Evolutionary conservation across 2,113 vertebrate species (phyloP).

Genomic region (Balaenoptera acutorostrata): DNA sequence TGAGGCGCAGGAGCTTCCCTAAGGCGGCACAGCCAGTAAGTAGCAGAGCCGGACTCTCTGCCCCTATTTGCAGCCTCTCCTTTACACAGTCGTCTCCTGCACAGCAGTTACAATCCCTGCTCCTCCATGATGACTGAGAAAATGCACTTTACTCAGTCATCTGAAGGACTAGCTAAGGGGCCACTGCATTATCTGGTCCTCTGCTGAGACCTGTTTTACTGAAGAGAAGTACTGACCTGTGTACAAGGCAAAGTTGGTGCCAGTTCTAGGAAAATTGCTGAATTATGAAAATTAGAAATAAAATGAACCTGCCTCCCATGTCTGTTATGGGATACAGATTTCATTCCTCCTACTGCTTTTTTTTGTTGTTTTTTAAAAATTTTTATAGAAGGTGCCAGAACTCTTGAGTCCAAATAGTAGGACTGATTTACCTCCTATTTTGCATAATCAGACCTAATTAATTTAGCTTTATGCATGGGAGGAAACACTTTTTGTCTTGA

Average conservation of each 20-base stretch:
- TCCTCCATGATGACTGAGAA: background rate
- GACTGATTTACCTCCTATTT: background rate
- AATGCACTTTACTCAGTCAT: background rate
- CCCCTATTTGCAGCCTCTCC: background rate
- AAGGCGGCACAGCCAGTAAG: background rate
- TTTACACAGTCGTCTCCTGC: background rate
- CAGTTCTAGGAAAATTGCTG: background rate
- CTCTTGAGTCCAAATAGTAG: background rate
- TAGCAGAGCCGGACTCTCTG: background rate
- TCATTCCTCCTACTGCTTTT: background rate
- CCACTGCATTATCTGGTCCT: background rate
- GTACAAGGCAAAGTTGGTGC: background rate
- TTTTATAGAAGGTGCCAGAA: background rate
- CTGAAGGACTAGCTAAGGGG: background rate
- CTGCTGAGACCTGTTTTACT: background rate
- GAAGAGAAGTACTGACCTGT: background rate
- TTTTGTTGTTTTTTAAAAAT: background rate
- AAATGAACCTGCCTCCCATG: background rate
- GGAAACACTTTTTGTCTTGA: background rate
- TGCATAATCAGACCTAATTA: background rate
- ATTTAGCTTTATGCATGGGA: background rate
- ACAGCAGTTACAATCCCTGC: background rate
- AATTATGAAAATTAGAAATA: constrained; percentile 9
- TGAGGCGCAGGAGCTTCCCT: background rate
- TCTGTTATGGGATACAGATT: background rate